Percentiles rank a stretch among this genome's conserved stretches.
Conservation (phyloP, 2,113 vertebrate species). For the Lampris megalopsis region DNA sequence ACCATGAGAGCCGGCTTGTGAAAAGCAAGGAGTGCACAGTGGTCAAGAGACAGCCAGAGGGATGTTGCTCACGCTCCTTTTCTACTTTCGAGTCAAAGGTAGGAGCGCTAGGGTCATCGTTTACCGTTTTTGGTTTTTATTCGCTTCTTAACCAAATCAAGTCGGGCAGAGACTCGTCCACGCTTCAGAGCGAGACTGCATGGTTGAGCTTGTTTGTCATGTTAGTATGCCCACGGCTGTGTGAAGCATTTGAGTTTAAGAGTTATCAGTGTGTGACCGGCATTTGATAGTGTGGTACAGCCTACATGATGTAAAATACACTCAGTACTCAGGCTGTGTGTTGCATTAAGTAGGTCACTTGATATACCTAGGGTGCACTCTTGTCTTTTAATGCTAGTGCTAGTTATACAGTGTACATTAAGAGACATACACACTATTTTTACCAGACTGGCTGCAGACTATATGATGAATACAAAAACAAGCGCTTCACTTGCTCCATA, state of each 20-base stretch:
- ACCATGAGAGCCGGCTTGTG: slow-evolving; percentile 39
- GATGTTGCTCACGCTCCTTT: slow-evolving; percentile 82
- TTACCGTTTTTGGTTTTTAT: background rate
- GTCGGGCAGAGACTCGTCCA: too few species aligned
- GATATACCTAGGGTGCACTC: background rate
- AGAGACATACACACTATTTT: background rate
- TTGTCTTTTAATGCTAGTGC: background rate
- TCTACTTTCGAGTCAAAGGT: slow-evolving; percentile 83
- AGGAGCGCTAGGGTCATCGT: slow-evolving; percentile 37
- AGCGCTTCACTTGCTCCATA: too few species aligned
- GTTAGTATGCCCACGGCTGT: background rate
- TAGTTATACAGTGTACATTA: too few species aligned
- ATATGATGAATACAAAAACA: too few species aligned
- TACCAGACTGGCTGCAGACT: too few species aligned
- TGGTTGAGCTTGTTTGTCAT: too few species aligned
- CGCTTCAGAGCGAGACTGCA: too few species aligned
- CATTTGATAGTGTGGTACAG: too few species aligned
- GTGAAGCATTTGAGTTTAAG: background rate
- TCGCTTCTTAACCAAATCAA: too few species aligned
- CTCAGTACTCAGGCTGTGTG: too few species aligned
- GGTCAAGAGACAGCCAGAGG: slow-evolving; percentile 32
- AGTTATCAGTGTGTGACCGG: too few species aligned
- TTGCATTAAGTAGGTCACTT: background rate
- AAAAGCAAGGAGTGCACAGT: slow-evolving; percentile 14
- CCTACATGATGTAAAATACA: background rate